Evolutionary conservation across 2,888 invertebrate genomes (phyloP), one percentile per base, ranked within the genome.

Genomic region (Lapara coniferarum): DNA sequence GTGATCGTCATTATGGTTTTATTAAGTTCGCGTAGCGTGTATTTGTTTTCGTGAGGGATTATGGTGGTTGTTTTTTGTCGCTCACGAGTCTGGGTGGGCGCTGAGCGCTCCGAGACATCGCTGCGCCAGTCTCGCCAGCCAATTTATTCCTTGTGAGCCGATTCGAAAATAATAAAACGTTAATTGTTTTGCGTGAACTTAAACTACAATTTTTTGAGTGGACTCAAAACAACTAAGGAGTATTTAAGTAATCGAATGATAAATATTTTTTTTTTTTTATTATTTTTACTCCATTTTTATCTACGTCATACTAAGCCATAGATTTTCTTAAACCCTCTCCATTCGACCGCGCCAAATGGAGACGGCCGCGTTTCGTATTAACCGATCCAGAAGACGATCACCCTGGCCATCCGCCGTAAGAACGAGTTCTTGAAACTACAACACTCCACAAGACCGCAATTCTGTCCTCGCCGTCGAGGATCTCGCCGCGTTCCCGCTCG

Each of bases 1-100:
- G 91, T 90, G 89, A 91, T 91, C 81, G 84, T 79, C 74, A 87
- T 89, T 90, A 89, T 92, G 86, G 88, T 92, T 91, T 92, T 93
- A 89, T 92, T 93, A 84, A 89, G 90, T 89, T 91, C 85, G 90
- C 90, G 86, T 88, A 89, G 91, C 83, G 83, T 85, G 80, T 92
- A 88, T 92, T 92, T 93, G 92, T 91, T 93, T 90, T 92, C 90
- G 88, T 91, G 78, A 83, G 86, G 88, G 87, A 88, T 90, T 87
- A 84, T 85, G 81, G 81, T 85, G 82, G 85, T 87, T 88, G 84
- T 87, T 90, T 90, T 87, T 89, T 88, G 85, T 83, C 80, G 85
- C 80, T 78, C 80, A 78, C 77, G 84, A 85, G 88, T 89, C 89
- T 93, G 93, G 92, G 92, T 92, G 93, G 92, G 87, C 90, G 90